A percentile compares a stretch with the other conserved stretches of the same genome.
These are phyloP conservation scores for Apodemus agrarius DNA, from an alignment of 2,797 vertebrate genomes.

Conservation along the genomic window DNA sequence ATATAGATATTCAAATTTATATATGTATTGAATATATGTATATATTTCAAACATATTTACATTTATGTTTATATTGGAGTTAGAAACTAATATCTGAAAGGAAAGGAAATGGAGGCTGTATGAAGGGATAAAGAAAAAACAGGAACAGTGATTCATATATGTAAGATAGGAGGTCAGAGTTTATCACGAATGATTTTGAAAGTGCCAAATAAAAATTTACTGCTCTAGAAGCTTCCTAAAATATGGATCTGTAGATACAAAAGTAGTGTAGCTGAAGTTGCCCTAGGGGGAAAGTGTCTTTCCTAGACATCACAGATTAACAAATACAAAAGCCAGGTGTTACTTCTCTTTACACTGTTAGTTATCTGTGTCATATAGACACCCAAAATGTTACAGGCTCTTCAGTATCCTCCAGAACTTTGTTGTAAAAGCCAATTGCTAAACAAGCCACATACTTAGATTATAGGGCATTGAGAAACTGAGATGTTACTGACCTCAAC, in stretches of 20 bases:
- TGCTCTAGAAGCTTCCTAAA: neutral
- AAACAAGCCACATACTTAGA: neutral
- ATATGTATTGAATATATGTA: neutral
- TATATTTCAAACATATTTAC: neutral
- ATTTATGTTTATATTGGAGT: neutral
- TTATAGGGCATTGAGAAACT: neutral
- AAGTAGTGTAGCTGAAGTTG: neutral
- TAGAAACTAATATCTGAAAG: neutral
- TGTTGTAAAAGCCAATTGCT: neutral
- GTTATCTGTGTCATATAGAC: neutral
- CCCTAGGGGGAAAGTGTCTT: no score
- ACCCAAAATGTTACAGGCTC: no score
- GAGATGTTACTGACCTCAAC: neutral
- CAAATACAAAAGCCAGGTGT: neutral
- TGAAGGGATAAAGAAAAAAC: neutral
- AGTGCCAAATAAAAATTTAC: neutral
- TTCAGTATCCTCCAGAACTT: neutral
- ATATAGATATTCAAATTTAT: neutral
- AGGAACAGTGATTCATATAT: neutral
- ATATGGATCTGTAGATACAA: neutral
- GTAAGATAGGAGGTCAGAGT: neutral
- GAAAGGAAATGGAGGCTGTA: neutral
- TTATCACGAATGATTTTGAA: neutral
- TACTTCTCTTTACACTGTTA: neutral
- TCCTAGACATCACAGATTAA: no score